phyloP scores from a whole-genome alignment of 2,888 invertebrate genomes.

The Lycaena phlaeas region DNA sequence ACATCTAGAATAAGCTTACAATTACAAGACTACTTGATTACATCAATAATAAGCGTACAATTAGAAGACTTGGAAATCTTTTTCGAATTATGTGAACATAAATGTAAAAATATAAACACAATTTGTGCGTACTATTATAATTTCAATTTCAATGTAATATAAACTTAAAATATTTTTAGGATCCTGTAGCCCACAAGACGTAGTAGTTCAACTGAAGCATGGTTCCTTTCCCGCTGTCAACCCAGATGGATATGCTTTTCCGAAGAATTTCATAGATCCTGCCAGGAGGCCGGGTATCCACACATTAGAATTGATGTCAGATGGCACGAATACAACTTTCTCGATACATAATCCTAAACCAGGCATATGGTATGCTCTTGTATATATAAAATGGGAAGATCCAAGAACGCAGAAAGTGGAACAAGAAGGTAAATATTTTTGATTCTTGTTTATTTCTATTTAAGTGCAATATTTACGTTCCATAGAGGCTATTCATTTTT shows the following conservation, averaged over 20 bases:
- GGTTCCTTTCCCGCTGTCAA: constrained; percentile 88
- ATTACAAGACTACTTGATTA: too few species aligned
- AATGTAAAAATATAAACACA: too few species aligned
- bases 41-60: too few species aligned
- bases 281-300: constrained; percentile 61
- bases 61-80: too few species aligned
- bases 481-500: too few species aligned
- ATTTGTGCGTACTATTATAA: too few species aligned
- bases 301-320: constrained; percentile 74
- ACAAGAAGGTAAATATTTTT: constrained; percentile 79
- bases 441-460: too few species aligned
- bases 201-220: constrained; percentile 81
- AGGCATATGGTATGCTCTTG: constrained; percentile 86
- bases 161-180: too few species aligned
- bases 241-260: constrained; percentile 85
- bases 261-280: constrained; percentile 74
- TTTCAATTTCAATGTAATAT: too few species aligned
- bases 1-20: too few species aligned
- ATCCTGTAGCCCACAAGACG: constrained; percentile 74
- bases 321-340: constrained; percentile 73
- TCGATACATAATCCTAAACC: constrained; percentile 77
- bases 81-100: too few species aligned
- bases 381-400: constrained; percentile 84
- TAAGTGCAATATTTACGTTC: too few species aligned
- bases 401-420: constrained; percentile 80